Evolutionary conservation across 2,797 vertebrate species (phyloP), one percentile per base, ranked within the genome.

Genomic region (Muscicapa comitata): DNA sequence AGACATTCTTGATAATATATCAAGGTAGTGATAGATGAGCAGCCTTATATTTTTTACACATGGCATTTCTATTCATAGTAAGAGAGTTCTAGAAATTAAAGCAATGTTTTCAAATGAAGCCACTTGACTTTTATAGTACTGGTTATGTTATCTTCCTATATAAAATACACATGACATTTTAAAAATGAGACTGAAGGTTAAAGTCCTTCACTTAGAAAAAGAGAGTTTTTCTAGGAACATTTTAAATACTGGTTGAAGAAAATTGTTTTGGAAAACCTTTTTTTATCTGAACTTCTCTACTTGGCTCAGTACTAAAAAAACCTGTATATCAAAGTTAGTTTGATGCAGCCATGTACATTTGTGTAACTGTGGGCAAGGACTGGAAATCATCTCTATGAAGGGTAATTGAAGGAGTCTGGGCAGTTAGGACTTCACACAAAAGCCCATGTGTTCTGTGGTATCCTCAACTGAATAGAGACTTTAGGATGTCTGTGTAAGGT

Each of bases 31-130:
- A 93, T 74, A 95, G 63, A 93, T 95, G 87, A 94, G 48, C 38
- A 57, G 50, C 50, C 62, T 43, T 65, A 26, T 37, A 59, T 54
- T 63, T 95, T 77, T 89, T 74, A 89, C 33, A 85, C 11, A 33
- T 29, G 16, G 21, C 43, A 86, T 92, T 97, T 94, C n/a, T 92
- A 91, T 93, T 58, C 57, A 43, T 54, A 55, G 10, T 45, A 76
- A 77, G 25, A 78, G 50, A 80, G 29, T 51, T 92, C 29, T 57
- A 75, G 43, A 94, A 88, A 93, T 91, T 70, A 92, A 92, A 88
- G 40, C 55, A 66, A 77, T 77, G 57, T 61, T 86, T 96, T 89
- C 90, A 92, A 95, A 87, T 83, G 24, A 88, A 92, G 25, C 35
- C 53, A 65, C 23, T 85, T 95, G 74, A 74, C 77, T 82, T 87